These are phyloP conservation scores for Antigone vipio DNA, from an alignment of 2,113 vertebrate species.

Conservation along the genomic window DNA sequence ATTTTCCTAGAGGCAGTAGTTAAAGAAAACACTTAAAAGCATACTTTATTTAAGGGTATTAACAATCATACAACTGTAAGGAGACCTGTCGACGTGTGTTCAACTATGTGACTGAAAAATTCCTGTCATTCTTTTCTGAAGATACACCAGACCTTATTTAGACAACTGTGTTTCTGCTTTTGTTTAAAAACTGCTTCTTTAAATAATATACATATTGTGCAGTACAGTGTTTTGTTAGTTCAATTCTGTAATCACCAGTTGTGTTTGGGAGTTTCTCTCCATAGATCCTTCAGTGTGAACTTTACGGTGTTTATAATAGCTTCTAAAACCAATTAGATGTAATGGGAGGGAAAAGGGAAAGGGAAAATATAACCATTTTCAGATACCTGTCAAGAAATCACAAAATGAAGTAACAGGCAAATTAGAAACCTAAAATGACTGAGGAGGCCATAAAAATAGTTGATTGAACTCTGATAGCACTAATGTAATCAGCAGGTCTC, in stretches of 20 bases:
- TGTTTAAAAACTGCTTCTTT: neutral
- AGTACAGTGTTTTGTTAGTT: neutral
- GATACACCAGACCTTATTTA: neutral
- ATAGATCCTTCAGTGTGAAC: neutral
- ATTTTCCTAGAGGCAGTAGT: neutral
- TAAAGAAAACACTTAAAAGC: neutral
- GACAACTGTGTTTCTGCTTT: neutral
- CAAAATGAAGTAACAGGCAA: neutral
- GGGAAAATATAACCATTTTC: neutral
- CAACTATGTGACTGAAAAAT: neutral
- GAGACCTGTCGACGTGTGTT: neutral
- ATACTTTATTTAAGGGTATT: neutral
- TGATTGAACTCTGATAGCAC: neutral
- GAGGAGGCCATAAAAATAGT: neutral
- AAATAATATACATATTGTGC: neutral
- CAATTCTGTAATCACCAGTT: neutral
- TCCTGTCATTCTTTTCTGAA: neutral
- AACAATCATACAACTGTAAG: neutral
- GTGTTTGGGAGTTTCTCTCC: neutral
- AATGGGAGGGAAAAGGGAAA: neutral
- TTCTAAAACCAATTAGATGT: neutral
- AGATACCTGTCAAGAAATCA: neutral
- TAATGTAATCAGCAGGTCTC: neutral
- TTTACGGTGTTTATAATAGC: neutral
- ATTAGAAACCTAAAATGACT: neutral